A percentile compares a stretch with the other conserved stretches of the same genome.
These are phyloP conservation scores for Zosterops lateralis DNA, from an alignment of 2,113 vertebrate species.

Conservation along the genomic window DNA sequence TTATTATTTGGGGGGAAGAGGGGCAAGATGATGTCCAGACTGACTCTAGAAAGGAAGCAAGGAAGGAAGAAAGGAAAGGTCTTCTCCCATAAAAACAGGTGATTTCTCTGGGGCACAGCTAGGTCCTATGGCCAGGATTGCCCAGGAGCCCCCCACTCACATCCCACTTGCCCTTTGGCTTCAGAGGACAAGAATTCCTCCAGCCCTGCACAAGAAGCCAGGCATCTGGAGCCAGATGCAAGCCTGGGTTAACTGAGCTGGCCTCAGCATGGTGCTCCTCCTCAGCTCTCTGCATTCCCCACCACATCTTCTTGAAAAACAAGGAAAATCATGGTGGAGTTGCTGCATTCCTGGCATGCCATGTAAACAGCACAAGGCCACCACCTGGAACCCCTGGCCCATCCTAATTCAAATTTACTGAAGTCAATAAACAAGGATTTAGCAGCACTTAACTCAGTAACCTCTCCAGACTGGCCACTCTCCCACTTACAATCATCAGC, in stretches of 20 bases:
- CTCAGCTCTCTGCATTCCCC: background rate
- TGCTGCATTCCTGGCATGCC: constrained; percentile 18
- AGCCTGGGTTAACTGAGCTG: background rate
- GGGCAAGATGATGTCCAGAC: background rate
- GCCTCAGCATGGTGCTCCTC: background rate
- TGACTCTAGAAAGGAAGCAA: background rate
- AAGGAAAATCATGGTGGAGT: background rate
- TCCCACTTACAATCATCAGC: background rate
- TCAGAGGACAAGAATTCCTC: background rate
- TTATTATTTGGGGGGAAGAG: background rate
- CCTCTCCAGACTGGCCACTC: background rate
- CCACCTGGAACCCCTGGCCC: background rate
- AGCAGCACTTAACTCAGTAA: background rate
- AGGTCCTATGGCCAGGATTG: background rate
- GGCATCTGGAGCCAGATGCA: background rate
- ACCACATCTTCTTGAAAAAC: background rate
- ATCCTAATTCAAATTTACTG: background rate
- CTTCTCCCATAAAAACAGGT: background rate
- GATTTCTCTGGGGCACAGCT: fast-evolving
- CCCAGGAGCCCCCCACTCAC: background rate
- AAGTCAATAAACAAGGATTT: constrained; percentile 35
- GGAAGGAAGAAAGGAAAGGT: background rate
- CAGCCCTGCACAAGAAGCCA: background rate
- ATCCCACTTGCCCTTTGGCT: background rate
- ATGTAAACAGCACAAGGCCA: background rate